A percentile compares a stretch with the other conserved stretches of the same genome.
These are phyloP conservation scores for Ophiodon elongatus DNA, from an alignment of 2,113 vertebrate species.

Conservation along the genomic window DNA sequence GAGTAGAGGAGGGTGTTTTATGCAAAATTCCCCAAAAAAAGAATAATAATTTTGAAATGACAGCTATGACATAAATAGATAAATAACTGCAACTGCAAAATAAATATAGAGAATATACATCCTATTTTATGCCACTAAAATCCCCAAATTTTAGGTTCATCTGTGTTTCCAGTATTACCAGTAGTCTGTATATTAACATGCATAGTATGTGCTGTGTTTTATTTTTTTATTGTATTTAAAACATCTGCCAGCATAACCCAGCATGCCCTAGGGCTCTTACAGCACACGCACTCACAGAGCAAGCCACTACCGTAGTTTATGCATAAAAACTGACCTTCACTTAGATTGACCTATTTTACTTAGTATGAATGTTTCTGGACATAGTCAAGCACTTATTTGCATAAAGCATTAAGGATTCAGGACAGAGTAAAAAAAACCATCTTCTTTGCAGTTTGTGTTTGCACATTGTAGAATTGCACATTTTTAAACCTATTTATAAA, in stretches of 20 bases:
- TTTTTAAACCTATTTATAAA: neutral
- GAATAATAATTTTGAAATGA: neutral
- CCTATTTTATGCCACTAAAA: neutral
- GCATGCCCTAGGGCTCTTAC: neutral
- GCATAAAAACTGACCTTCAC: conserved; percentile 5
- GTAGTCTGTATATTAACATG: neutral
- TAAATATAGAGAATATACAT: neutral
- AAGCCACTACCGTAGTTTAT: neutral
- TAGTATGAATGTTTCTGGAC: neutral
- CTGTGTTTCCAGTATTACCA: neutral
- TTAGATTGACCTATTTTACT: neutral
- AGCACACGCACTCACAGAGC: neutral
- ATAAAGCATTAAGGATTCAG: neutral
- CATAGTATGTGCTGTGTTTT: neutral
- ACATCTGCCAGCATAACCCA: neutral
- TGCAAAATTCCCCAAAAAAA: neutral
- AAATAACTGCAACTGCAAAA: neutral
- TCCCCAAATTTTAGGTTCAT: neutral
- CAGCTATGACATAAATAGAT: neutral
- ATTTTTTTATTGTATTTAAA: neutral
- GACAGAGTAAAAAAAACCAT: neutral
- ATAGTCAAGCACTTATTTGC: neutral
- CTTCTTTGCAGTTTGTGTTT: neutral
- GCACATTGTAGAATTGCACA: neutral
- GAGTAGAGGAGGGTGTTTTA: neutral